Evolutionary conservation across 1,140 invertebrate species (phyloP), one percentile per base, ranked within the genome.

Genomic region (Achroia grisella): DNA sequence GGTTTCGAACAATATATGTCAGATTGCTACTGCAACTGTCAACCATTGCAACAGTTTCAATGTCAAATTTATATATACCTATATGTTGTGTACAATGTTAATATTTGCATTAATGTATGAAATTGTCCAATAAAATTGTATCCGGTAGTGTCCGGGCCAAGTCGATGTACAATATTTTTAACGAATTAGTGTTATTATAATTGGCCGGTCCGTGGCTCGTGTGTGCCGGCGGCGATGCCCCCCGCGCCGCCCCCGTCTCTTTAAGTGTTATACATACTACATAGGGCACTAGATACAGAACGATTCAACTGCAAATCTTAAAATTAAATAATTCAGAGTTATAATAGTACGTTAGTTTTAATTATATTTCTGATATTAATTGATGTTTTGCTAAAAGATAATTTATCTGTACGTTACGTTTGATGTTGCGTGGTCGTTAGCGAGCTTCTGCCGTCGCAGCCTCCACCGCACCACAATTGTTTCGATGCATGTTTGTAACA

Each of bases 281-380:
- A 62, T 68, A 72, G 74, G 66, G 67, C 53, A 62, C 71, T 83
- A 77, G 74, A 63, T 78, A 72, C 60, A 61, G 61, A 72, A 66
- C 62, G 61, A 69, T 55, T 71, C 17, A 70, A 70, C 61, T 48
- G 60, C 61, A 56, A 78, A 75, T 72, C 62, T 68, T 52, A 53
- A 66, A 62, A 61, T 64, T 60, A 64, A 73, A 68, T 68, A 56
- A 62, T 61, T 71, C 66, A 81, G 71, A 80, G 72, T 75, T 80
- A 81, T 84, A 81, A 78, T 84, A 84, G 80, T 81, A 72, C 70
- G 80, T 81, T 84, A 84, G 80, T 80, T 80, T 81, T 81, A 82
- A 81, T 84, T 79, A 80, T 84, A 81, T 80, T 84, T 81, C 77
- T 81, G 74, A 81, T 79, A 84, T 77, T 81, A 75, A 81, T 81